Conservation (phyloP, 2,797 vertebrate genomes). For the Peromyscus eremicus region DNA sequence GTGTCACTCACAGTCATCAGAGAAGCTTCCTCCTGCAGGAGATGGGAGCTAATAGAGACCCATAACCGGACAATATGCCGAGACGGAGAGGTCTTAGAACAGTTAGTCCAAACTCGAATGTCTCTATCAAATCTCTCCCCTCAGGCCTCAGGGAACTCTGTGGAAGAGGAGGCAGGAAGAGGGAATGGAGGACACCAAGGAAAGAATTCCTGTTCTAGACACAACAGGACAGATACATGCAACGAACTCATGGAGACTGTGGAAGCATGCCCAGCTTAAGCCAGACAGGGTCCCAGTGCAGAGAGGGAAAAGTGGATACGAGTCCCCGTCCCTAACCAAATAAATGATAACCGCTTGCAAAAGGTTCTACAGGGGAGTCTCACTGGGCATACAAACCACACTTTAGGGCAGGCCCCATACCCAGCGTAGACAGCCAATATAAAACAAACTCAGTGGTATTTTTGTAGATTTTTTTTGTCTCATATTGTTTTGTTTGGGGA, state of each 20-base stretch:
- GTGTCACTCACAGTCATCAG: background rate
- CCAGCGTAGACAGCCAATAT: background rate
- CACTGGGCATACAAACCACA: background rate
- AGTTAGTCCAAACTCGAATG: background rate
- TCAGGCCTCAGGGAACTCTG: background rate
- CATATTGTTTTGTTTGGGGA: background rate
- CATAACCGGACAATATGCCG: no score
- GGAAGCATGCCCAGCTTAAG: background rate
- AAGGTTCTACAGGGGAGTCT: background rate
- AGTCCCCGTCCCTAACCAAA: background rate
- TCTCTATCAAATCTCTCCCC: background rate
- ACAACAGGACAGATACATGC: background rate
- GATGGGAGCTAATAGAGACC: background rate
- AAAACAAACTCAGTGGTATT: background rate
- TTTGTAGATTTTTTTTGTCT: background rate
- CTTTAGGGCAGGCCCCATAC: no score
- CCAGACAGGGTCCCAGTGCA: background rate
- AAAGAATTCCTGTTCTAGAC: background rate
- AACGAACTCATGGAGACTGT: no score
- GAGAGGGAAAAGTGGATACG: background rate
- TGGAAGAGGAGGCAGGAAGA: background rate
- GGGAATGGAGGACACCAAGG: background rate
- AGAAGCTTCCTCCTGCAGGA: background rate
- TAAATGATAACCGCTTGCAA: background rate
- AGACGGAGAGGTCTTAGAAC: background rate